These are phyloP conservation scores for Megathymus violae DNA, from an alignment of 1,140 invertebrate species.

Conservation along the genomic window DNA sequence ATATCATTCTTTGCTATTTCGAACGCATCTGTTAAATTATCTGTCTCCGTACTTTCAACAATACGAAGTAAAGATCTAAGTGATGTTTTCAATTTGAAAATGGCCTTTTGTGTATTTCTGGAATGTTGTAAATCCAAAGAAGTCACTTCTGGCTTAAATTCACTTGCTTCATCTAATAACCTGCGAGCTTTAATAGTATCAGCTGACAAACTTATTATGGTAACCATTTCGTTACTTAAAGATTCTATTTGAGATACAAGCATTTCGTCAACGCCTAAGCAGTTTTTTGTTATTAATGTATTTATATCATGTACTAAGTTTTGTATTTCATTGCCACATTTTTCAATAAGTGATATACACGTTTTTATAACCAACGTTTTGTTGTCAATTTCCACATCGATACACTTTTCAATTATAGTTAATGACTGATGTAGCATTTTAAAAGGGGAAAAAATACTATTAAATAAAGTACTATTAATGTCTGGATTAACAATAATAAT, in stretches of 20 bases:
- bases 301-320: conserved; percentile 57
- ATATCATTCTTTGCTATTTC: conserved; percentile 61
- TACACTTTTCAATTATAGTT: conserved; percentile 87
- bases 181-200: conserved; percentile 82
- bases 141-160: conserved; percentile 76
- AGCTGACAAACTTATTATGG: conserved; percentile 79
- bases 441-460: conserved; percentile 85
- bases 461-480: conserved; percentile 80
- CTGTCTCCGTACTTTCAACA: conserved; percentile 56
- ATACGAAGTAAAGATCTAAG: conserved; percentile 65
- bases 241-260: conserved; percentile 67
- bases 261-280: conserved; percentile 47
- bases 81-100: conserved; percentile 76
- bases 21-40: conserved; percentile 41
- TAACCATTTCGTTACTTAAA: conserved; percentile 78
- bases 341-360: conserved; percentile 86
- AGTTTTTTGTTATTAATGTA: conserved; percentile 42
- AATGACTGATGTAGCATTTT: conserved; percentile 86
- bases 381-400: conserved; percentile 86
- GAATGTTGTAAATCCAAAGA: conserved; percentile 77
- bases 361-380: conserved; percentile 87
- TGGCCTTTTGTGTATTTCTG: conserved; percentile 77
- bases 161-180: conserved; percentile 79
- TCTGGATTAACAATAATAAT: conserved; percentile 67
- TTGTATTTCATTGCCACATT: conserved; percentile 82